Percentiles rank a stretch among this genome's conserved stretches.
phyloP scores from a whole-genome alignment of 2,888 invertebrate species.

The Diarsia rubi region DNA sequence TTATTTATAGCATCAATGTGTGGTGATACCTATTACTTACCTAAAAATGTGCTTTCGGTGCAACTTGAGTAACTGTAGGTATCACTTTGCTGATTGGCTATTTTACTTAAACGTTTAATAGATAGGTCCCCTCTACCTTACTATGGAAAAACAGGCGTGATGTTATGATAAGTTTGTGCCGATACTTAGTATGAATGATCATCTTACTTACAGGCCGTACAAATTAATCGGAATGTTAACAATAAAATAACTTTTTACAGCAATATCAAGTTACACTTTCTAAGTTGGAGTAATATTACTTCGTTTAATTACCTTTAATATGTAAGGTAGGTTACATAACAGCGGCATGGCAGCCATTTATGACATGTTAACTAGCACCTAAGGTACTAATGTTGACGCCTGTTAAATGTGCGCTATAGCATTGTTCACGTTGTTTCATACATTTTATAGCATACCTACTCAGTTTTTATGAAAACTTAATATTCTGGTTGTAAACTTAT shows the following conservation, averaged over 20 bases:
- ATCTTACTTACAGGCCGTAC: background rate
- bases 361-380: constrained; percentile 34
- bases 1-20: background rate
- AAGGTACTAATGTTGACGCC: constrained; percentile 6
- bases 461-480: background rate
- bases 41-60: background rate
- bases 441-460: constrained; percentile 4
- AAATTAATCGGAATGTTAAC: background rate
- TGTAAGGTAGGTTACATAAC: constrained; percentile 14
- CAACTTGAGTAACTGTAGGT: no score
- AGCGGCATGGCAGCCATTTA: background rate
- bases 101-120: no score
- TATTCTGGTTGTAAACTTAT: background rate
- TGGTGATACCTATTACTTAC: background rate
- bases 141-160: no score
- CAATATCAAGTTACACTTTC: constrained; percentile 2
- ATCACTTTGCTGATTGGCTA: no score
- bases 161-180: background rate
- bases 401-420: constrained; percentile 2
- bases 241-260: background rate
- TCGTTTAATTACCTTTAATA: constrained; percentile 22
- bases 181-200: background rate
- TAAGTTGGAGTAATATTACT: constrained; percentile 5
- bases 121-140: no score
- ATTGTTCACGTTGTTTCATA: constrained; percentile 22